These are phyloP conservation scores for Sisyra terminalis DNA, from an alignment of 2,888 invertebrate species.

Conservation along the genomic window DNA sequence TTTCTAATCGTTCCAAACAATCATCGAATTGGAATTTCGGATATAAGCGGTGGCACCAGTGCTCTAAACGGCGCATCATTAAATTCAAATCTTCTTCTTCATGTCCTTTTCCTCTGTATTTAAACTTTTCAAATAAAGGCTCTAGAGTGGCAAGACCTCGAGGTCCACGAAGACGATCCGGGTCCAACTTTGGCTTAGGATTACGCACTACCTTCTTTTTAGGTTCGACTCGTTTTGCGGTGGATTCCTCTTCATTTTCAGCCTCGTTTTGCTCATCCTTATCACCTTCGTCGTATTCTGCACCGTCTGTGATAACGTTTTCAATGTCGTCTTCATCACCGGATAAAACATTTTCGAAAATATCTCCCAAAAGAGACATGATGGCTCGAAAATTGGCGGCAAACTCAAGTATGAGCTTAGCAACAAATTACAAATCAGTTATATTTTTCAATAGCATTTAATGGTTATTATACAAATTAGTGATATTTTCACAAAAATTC, in stretches of 20 bases:
- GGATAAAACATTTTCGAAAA: constrained; percentile 13
- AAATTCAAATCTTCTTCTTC: constrained; percentile 69
- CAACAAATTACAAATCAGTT: not conserved
- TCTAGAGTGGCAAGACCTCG: constrained; percentile 70
- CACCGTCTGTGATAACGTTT: constrained; percentile 8
- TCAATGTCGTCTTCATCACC: constrained; percentile 13
- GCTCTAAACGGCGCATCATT: constrained; percentile 68
- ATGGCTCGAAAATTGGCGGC: not conserved
- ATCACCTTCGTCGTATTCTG: constrained; percentile 26
- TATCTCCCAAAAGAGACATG: constrained; percentile 16
- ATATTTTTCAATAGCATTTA: too few relatives aligned
- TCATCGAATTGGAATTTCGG: constrained; percentile 83
- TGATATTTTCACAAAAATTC: constrained; percentile 12
- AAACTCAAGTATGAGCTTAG: constrained; percentile 1
- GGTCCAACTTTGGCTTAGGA: constrained; percentile 49
- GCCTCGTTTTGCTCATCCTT: constrained; percentile 31
- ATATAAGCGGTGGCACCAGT: constrained; percentile 87
- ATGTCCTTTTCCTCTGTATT: constrained; percentile 65
- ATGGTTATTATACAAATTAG: too few relatives aligned
- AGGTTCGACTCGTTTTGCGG: constrained; percentile 31
- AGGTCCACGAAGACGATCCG: constrained; percentile 53
- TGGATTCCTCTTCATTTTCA: constrained; percentile 22
- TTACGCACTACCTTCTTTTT: constrained; percentile 41
- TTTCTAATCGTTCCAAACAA: constrained; percentile 60
- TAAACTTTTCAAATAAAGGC: constrained; percentile 62